A percentile compares a stretch with the other conserved stretches of the same genome.
phyloP scores from a whole-genome alignment of 2,797 vertebrate species.

The Cyprinella venusta region DNA sequence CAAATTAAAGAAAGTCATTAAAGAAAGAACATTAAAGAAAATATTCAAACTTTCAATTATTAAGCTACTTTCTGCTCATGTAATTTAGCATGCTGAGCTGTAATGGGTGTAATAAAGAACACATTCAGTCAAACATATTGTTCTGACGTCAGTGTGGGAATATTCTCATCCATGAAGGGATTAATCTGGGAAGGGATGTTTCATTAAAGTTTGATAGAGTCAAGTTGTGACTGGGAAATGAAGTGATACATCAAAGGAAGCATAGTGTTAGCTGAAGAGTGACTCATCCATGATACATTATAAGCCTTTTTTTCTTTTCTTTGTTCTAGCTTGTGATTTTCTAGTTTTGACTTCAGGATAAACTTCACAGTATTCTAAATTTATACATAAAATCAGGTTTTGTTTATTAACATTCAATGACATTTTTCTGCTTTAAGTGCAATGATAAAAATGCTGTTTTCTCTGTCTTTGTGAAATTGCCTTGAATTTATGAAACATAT shows the following conservation, averaged over 20 bases:
- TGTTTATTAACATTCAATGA: neutral
- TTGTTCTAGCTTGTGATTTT: neutral
- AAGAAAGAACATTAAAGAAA: no score
- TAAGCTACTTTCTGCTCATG: neutral
- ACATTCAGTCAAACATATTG: neutral
- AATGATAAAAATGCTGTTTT: neutral
- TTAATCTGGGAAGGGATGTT: conserved; percentile 11
- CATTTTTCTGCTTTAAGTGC: neutral
- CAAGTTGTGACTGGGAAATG: conserved; percentile 1
- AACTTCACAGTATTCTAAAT: neutral
- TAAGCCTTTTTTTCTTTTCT: neutral
- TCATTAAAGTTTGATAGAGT: conserved; percentile 27
- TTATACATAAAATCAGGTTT: neutral
- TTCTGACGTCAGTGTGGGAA: conserved; percentile 12
- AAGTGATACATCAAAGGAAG: conserved; percentile 15
- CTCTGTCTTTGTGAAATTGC: neutral
- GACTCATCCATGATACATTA: neutral
- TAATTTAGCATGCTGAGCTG: neutral
- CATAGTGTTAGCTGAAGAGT: neutral
- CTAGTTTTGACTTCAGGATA: neutral
- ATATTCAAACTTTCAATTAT: neutral
- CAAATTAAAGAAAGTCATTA: neutral
- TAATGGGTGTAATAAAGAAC: neutral
- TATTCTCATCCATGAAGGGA: conserved; percentile 1
- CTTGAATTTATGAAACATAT: neutral